These are phyloP conservation scores for Anisognathus igniventris DNA, from an alignment of 2,797 vertebrate genomes.

Conservation along the genomic window DNA sequence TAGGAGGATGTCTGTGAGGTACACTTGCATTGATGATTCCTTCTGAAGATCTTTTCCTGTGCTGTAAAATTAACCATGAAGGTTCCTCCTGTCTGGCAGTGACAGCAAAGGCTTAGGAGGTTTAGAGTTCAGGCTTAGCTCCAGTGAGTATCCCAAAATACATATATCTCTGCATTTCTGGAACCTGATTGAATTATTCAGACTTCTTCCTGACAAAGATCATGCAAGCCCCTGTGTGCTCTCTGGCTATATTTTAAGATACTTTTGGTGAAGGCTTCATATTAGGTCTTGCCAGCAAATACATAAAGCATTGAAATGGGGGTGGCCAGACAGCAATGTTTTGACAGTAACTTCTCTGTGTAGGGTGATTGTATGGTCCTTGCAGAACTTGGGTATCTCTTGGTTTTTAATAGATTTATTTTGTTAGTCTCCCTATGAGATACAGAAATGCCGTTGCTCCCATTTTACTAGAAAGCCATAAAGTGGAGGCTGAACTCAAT, in stretches of 20 bases:
- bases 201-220: background rate
- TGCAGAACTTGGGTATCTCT: background rate
- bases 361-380: background rate
- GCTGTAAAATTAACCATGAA: background rate
- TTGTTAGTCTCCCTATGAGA: background rate
- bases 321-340: background rate
- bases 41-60: background rate
- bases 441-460: background rate
- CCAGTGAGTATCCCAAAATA: background rate
- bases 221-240: background rate
- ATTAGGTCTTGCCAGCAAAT: background rate
- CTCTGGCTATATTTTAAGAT: background rate
- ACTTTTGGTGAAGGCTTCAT: background rate
- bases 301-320: background rate
- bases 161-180: background rate
- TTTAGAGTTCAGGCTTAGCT: background rate
- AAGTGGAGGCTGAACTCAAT: background rate
- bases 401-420: background rate
- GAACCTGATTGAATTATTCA: constrained; percentile 8
- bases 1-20: background rate
- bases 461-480: background rate
- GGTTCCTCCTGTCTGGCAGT: background rate
- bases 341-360: background rate
- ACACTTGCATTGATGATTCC: background rate
- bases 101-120: background rate